Conservation (phyloP, 2,113 vertebrate species). For the Camelus bactrianus region DNA sequence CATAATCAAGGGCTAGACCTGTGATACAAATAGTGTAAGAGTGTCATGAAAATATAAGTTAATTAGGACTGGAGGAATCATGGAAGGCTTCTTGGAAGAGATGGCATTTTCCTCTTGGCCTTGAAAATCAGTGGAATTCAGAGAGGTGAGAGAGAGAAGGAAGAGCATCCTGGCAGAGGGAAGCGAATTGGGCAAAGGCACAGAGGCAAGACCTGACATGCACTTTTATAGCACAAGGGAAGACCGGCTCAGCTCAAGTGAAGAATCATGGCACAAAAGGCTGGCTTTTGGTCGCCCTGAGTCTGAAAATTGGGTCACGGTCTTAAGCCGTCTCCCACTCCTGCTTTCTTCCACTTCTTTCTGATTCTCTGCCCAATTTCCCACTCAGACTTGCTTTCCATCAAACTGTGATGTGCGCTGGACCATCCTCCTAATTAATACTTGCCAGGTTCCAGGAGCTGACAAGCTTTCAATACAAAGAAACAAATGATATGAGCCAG, state of each 20-base stretch:
- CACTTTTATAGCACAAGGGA: neutral
- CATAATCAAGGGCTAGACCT: neutral
- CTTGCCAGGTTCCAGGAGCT: conserved; percentile 70
- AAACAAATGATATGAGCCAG: conserved; percentile 65
- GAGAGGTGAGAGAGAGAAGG: neutral
- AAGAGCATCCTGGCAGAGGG: too few relatives aligned
- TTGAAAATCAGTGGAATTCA: conserved; percentile 2
- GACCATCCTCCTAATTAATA: conserved; percentile 78
- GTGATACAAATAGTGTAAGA: neutral
- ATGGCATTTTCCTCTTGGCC: neutral
- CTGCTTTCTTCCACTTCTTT: neutral
- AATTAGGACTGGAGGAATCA: neutral
- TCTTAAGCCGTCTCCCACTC: neutral
- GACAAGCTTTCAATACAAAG: conserved; percentile 81
- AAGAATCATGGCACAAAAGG: neutral
- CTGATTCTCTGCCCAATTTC: conserved; percentile 70
- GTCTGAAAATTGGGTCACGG: conserved; percentile 19
- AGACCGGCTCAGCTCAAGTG: neutral
- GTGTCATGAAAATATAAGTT: neutral
- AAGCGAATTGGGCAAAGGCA: neutral
- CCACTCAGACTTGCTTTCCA: conserved; percentile 54
- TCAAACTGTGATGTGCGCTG: conserved; percentile 51
- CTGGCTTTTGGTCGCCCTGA: neutral
- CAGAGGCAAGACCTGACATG: neutral
- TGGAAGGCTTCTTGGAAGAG: neutral